phyloP scores from a whole-genome alignment of 2,113 vertebrate genomes.

The Eleginops maclovinus region DNA sequence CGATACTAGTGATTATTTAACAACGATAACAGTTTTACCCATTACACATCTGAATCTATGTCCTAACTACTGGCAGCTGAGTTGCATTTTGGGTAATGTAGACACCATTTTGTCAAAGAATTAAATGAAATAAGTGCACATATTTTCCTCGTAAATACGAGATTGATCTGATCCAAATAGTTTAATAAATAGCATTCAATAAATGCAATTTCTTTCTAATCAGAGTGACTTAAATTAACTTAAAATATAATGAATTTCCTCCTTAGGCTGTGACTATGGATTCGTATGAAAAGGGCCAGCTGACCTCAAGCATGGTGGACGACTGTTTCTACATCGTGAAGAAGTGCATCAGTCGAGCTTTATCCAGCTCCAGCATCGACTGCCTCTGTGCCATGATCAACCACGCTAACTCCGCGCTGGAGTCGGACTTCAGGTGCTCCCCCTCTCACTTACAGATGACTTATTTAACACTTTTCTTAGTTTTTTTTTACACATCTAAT shows the following conservation, averaged over 20 bases:
- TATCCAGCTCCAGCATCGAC: slow-evolving; percentile 97
- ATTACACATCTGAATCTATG: neutral
- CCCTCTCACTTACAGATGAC: neutral
- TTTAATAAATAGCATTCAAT: neutral
- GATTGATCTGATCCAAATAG: neutral
- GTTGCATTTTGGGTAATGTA: neutral
- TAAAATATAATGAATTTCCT: neutral
- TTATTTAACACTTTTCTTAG: neutral
- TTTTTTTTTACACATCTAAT: neutral
- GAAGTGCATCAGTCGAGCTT: slow-evolving; percentile 96
- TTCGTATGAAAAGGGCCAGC: slow-evolving; percentile 92
- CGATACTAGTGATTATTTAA: too few species aligned
- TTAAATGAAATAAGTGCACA: neutral
- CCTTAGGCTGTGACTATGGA: slow-evolving; percentile 95
- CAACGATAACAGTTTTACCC: too few species aligned
- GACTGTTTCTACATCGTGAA: slow-evolving; percentile 99
- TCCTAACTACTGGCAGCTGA: neutral
- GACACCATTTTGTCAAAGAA: too few species aligned
- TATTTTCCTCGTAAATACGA: neutral
- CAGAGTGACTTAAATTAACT: neutral
- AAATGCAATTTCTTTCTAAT: neutral
- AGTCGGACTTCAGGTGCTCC: slow-evolving; percentile 94
- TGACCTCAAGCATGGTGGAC: slow-evolving; percentile 99
- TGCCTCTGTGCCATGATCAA: slow-evolving; percentile 99
- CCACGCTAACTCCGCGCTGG: slow-evolving; percentile 93